These are phyloP conservation scores for Lamellibrachia columna DNA, from an alignment of 2,888 invertebrate species.

Conservation along the genomic window DNA sequence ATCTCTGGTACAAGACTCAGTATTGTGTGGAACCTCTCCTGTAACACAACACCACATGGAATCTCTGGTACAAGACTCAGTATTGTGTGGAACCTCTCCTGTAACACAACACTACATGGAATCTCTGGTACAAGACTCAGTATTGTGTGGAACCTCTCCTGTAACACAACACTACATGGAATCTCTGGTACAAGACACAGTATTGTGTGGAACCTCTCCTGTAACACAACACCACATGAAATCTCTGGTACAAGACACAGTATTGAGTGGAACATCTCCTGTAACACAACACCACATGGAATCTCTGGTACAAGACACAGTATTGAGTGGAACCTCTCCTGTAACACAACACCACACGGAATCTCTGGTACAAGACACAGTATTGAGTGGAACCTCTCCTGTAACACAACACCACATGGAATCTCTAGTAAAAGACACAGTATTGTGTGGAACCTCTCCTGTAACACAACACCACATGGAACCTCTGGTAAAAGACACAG, in stretches of 20 bases:
- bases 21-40: too few species aligned
- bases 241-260: too few species aligned
- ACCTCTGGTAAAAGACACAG: neutral
- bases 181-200: too few species aligned
- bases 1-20: neutral
- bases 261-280: too few species aligned
- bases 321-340: neutral
- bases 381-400: neutral
- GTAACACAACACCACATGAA: too few species aligned
- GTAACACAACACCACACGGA: neutral
- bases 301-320: neutral
- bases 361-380: neutral
- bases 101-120: neutral
- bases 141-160: neutral
- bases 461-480: neutral
- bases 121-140: too few species aligned
- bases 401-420: neutral
- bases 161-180: too few species aligned
- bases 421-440: too few species aligned
- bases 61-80: too few species aligned
- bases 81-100: neutral
- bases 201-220: too few species aligned
- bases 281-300: neutral
- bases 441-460: too few species aligned
- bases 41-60: neutral